Base-by-base conservation (phyloP, 2,888 invertebrate species). In the Leptopilina syphax region DNA sequence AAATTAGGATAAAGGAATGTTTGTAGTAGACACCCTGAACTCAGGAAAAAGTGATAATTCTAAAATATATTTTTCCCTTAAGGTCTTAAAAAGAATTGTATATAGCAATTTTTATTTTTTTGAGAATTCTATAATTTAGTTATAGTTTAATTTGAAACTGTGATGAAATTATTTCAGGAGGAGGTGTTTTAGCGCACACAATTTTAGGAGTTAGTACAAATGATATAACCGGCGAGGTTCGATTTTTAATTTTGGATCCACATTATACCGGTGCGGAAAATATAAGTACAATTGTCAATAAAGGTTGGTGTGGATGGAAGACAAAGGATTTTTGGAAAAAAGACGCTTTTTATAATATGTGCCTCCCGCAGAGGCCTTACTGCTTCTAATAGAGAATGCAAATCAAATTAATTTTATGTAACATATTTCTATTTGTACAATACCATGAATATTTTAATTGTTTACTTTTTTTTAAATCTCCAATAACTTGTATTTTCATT, bases 261-360 rank as follows among this genome's bases (percentile, higher is more conserved):
- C 99, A 99, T 92, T 99, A 98, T 92, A 98, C 97, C 0, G 99
- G 98, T 0, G 92, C 93, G 0, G 98, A 99, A 88, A 96, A 98
- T 88, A 91, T 98, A 76, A 93, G 94, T 54, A 94, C 93, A 0
- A 95, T 97, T 76, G 93, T 95, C 84, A 94, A 93, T 81, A 97
- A 98, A 93, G 98, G 99, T 7, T 98, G 98, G 98, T 99, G 99
- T 91, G 97, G 97, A 0, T 99, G 99, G 99, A 99, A 99, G 92
- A 95, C 95, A 47, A 93, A 95, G 3, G 96, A 96, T 83, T 99
- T 99, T 92, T 99, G 99, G 99, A 96, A 97, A 89, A 96, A 97
- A 92, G 96, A 95, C 88, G 96, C 98, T 80, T 98, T 98, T 92
- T 99, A 99, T 90, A 99, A 99, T 92, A 94, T 99, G 91, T 99